phyloP scores from a whole-genome alignment of 2,113 vertebrate species.

The Zosterops hypoxanthus region DNA sequence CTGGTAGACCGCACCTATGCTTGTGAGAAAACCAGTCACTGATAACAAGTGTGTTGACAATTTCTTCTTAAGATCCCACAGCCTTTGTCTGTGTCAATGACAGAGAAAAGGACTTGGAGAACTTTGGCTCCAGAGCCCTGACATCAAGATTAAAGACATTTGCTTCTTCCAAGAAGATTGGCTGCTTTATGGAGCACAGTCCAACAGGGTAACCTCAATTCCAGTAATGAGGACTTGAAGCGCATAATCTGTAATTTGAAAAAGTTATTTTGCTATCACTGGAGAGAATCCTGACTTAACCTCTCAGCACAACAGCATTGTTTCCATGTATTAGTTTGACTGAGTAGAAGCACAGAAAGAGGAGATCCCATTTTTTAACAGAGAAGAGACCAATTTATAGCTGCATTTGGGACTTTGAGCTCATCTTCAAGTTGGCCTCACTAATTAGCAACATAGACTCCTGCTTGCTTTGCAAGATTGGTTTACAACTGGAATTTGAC shows the following conservation, averaged over 20 bases:
- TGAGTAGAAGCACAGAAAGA: not conserved
- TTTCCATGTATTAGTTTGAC: not conserved
- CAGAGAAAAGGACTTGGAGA: not conserved
- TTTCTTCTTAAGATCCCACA: not conserved
- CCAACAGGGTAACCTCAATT: not conserved
- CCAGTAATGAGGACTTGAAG: not conserved
- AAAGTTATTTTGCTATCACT: not conserved
- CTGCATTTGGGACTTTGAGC: not conserved
- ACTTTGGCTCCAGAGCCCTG: not conserved
- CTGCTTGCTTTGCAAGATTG: not conserved
- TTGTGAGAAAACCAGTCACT: not conserved
- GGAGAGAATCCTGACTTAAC: not conserved
- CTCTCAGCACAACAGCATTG: not conserved
- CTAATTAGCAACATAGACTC: conserved; percentile 41
- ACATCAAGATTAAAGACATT: not conserved
- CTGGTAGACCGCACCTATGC: too few species aligned
- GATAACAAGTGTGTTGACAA: not conserved
- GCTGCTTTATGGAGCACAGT: not conserved
- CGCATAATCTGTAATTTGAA: not conserved
- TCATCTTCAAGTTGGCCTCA: not conserved
- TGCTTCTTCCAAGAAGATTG: not conserved
- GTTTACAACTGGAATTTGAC: conserved; percentile 9
- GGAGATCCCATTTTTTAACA: not conserved
- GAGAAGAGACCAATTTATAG: not conserved
- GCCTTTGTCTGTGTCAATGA: not conserved